phyloP scores from a whole-genome alignment of 2,888 invertebrate species.

The Mechanitis mazaeus region DNA sequence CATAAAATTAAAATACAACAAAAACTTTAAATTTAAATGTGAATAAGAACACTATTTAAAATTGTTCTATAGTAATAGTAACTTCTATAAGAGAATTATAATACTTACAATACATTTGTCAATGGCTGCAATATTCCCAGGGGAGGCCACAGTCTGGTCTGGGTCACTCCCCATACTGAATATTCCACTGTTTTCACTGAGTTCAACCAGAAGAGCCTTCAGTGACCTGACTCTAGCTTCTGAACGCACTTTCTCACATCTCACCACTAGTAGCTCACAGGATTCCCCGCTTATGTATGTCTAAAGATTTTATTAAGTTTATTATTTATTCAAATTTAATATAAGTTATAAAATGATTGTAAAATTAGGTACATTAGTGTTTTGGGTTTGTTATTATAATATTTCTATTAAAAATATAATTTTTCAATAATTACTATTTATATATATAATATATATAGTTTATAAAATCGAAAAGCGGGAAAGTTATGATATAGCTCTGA shows the following conservation, averaged over 20 bases:
- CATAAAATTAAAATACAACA: not conserved
- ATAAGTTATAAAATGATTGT: too few relatives aligned
- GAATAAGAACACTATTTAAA: slow-evolving; percentile 4
- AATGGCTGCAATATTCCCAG: slow-evolving; percentile 33
- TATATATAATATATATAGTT: too few relatives aligned
- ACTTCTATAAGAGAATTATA: not conserved
- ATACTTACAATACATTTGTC: slow-evolving; percentile 54
- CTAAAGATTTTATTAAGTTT: slow-evolving; percentile 30
- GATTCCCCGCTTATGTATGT: slow-evolving; percentile 39
- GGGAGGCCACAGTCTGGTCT: slow-evolving; percentile 14
- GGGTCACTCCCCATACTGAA: slow-evolving; percentile 32
- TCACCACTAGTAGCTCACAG: slow-evolving; percentile 52
- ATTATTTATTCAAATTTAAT: too few relatives aligned
- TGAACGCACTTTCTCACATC: slow-evolving; percentile 44
- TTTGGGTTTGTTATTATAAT: too few relatives aligned
- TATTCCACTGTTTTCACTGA: slow-evolving; percentile 35
- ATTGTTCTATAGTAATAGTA: not conserved
- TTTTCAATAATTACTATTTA: too few relatives aligned
- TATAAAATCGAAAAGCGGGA: too few relatives aligned
- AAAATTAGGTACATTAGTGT: too few relatives aligned
- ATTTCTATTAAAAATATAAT: too few relatives aligned
- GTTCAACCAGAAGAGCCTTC: slow-evolving; percentile 35
- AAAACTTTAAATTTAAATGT: not conserved
- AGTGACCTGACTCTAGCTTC: slow-evolving; percentile 41
- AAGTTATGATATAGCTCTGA: too few relatives aligned